Percentiles rank a stretch among this genome's conserved stretches.
These are phyloP conservation scores for Melanostigma gelatinosum DNA, from an alignment of 2,113 vertebrate species.

Conservation along the genomic window DNA sequence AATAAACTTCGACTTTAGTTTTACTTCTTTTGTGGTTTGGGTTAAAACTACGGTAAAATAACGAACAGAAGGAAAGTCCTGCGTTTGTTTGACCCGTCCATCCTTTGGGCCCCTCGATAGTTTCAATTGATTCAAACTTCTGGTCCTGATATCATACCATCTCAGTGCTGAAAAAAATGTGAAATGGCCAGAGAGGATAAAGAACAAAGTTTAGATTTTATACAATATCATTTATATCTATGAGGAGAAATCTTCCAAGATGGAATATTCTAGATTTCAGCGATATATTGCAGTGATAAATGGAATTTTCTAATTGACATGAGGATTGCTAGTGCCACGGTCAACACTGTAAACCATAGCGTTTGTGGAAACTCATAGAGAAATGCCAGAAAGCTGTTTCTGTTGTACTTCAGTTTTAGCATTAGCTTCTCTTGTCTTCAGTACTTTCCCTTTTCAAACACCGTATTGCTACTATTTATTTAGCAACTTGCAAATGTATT, in stretches of 20 bases:
- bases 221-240: not conserved
- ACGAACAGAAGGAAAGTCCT: too few relatives aligned
- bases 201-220: not conserved
- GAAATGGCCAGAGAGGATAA: not conserved
- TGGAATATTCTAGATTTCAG: conserved; percentile 10
- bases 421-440: not conserved
- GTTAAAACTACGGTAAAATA: not conserved
- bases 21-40: not conserved
- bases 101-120: not conserved
- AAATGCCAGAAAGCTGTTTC: conserved; percentile 12
- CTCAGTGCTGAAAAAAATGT: not conserved
- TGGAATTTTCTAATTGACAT: conserved; percentile 48
- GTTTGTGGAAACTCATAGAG: conserved; percentile 1
- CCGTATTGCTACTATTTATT: not conserved
- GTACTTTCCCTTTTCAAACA: not conserved
- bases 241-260: not conserved
- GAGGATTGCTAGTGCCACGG: conserved; percentile 48
- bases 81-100: not conserved
- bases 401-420: not conserved
- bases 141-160: not conserved
- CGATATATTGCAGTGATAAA: not conserved
- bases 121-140: not conserved
- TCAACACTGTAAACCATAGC: conserved; percentile 13
- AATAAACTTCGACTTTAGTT: too few relatives aligned
- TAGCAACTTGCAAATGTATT: not conserved